Percentiles rank a stretch among this genome's conserved stretches.
Conservation (phyloP, 2,797 vertebrate species). For the Gymnoscopelus braueri region DNA sequence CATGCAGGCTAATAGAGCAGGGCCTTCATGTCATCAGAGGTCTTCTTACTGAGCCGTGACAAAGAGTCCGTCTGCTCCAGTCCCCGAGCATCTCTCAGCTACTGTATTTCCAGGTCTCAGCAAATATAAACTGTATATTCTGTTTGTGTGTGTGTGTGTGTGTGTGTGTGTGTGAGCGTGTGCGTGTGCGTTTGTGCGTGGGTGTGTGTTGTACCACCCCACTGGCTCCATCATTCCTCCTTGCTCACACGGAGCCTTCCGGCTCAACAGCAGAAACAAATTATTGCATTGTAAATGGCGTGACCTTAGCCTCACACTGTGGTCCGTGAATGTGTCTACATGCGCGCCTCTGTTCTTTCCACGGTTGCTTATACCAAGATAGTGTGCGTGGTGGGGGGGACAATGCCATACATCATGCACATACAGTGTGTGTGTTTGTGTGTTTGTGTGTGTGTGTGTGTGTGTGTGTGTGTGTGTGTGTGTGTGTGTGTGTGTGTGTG, state of each 20-base stretch:
- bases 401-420: slow-evolving; percentile 11
- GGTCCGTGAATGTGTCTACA: slow-evolving; percentile 28
- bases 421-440: slow-evolving; percentile 1
- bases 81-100: no score
- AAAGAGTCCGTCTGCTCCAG: no score
- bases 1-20: no score
- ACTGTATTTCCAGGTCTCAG: no score
- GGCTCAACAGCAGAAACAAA: slow-evolving; percentile 55
- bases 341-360: slow-evolving; percentile 17
- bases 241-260: slow-evolving; percentile 40
- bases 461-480: slow-evolving; percentile 21
- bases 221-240: slow-evolving; percentile 55
- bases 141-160: slow-evolving; percentile 18
- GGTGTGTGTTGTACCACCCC: slow-evolving; percentile 48
- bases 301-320: slow-evolving; percentile 46
- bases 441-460: slow-evolving; percentile 20
- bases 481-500: slow-evolving; percentile 11
- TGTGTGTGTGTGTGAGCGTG: slow-evolving; percentile 31
- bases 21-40: no score
- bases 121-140: no score
- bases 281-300: slow-evolving; percentile 55
- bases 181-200: slow-evolving; percentile 18
- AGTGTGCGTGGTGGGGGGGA: slow-evolving; percentile 14
- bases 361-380: slow-evolving; percentile 31
- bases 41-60: no score